Evolutionary conservation across 2,888 invertebrate genomes (phyloP).

Genomic region (Papilio elwesi): DNA sequence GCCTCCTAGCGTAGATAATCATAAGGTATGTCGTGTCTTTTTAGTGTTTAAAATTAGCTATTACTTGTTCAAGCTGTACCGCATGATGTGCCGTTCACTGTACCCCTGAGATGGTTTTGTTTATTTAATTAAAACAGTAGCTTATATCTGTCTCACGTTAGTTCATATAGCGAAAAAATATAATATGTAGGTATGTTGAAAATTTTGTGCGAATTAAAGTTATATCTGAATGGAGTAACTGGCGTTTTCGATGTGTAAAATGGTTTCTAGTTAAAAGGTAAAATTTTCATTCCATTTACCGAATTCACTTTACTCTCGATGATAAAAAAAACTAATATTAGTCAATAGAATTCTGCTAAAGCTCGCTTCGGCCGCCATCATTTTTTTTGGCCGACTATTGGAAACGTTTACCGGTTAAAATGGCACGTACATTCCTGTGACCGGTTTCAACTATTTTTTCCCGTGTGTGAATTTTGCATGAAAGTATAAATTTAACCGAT

Average conservation of each 20-base stretch:
- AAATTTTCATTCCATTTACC: conserved; percentile 24
- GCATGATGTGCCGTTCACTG: no score
- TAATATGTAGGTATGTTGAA: no score
- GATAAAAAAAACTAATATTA: conserved; percentile 18
- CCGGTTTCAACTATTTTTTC: not conserved
- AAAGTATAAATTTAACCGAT: not conserved
- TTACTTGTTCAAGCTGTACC: no score
- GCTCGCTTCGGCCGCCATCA: not conserved
- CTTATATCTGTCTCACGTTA: no score
- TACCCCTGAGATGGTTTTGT: no score
- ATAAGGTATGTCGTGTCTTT: no score
- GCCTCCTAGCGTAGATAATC: no score
- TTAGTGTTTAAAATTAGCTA: no score
- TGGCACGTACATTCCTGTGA: conserved; percentile 13
- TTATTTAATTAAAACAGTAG: no score
- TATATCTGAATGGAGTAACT: not conserved
- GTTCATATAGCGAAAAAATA: not conserved
- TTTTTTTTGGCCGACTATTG: conserved; percentile 22
- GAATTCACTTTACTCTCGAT: conserved; percentile 20
- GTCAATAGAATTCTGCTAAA: conserved; percentile 28
- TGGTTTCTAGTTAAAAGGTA: not conserved
- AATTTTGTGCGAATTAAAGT: not conserved
- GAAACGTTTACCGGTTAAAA: conserved; percentile 31
- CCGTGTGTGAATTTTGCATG: conserved; percentile 12
- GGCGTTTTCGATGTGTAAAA: not conserved